Evolutionary conservation across 1,140 invertebrate genomes (phyloP).

Genomic region (Aphelinus certus): DNA sequence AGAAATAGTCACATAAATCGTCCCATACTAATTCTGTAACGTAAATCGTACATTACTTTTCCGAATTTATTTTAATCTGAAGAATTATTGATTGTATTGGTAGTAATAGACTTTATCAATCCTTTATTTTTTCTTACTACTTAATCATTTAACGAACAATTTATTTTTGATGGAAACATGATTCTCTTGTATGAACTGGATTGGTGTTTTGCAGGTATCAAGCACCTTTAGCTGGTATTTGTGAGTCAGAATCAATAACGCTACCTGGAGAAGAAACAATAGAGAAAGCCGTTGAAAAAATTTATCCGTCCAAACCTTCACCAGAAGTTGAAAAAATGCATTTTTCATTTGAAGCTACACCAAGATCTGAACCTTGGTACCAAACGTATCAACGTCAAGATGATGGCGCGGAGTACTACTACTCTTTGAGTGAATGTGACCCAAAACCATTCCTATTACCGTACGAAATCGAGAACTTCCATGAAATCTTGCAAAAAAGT

Average conservation of each 20-base stretch:
- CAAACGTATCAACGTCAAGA: conserved; percentile 80
- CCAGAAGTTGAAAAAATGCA: conserved; percentile 72
- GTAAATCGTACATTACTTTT: too few relatives aligned
- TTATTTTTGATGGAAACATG: neutral
- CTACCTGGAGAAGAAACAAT: conserved; percentile 15
- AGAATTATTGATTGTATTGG: too few relatives aligned
- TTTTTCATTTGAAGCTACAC: conserved; percentile 80
- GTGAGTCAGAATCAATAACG: conserved; percentile 32
- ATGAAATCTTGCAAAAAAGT: conserved; percentile 51
- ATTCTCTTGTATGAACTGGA: too few relatives aligned
- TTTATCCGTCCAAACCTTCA: conserved; percentile 66
- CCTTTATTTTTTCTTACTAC: too few relatives aligned
- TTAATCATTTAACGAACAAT: neutral
- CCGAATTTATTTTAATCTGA: too few relatives aligned
- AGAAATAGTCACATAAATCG: too few relatives aligned
- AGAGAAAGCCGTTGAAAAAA: conserved; percentile 42
- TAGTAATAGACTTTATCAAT: too few relatives aligned
- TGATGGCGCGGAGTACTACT: conserved; percentile 70
- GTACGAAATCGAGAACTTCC: conserved; percentile 74
- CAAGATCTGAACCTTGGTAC: conserved; percentile 79
- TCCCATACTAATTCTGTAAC: too few relatives aligned
- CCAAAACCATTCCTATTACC: conserved; percentile 75
- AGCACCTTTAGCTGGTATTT: conserved; percentile 53
- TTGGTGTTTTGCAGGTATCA: conserved; percentile 49
- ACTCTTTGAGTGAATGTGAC: conserved; percentile 64